Base-by-base conservation (phyloP, 2,797 vertebrate species). In the Eupleurogrammus muticus region DNA sequence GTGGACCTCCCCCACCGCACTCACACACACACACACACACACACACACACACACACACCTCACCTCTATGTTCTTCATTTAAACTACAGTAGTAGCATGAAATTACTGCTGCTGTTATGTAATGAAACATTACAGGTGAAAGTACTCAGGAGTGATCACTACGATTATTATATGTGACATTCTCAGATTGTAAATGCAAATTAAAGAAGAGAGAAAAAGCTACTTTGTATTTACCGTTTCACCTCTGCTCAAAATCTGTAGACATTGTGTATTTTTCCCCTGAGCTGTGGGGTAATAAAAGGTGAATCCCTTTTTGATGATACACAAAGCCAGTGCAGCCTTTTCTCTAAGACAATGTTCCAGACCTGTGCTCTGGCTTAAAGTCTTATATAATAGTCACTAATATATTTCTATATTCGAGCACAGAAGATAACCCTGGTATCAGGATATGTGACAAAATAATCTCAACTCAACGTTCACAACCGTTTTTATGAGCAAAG, bases 21-120 rank as follows among this genome's bases (percentile, higher is more conserved):
- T 6, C 28, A 28, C 28, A 28, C 6, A 28, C 28, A 28, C 28
- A n/a, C 28, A 3, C 28, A 3, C 28, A 28, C 28, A 28, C 6
- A 28, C 28, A 28, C n/a, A n/a, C n/a, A n/a, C n/a, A n/a, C n/a
- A n/a, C n/a, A n/a, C n/a, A n/a, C 46, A 4, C 23, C 34, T 56
- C 57, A 58, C 50, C 40, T 51, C 48, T 65, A 14, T 17, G n/a
- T 48, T n/a, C n/a, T n/a, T n/a, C n/a, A n/a, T n/a, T n/a, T n/a
- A n/a, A n/a, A n/a, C n/a, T n/a, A n/a, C n/a, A n/a, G 28, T 3
- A 28, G 3, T 28, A 28, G 3, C 28, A 28, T 28, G 3, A 28
- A 28, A 28, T 28, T 28, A 28, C 3, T 6, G 6, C 6, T 28
- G 28, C 3, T 28, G 28, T 28, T 28, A 28, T 28, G 28, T 28